Percentiles rank a stretch among this genome's conserved stretches.
Conservation (phyloP, 2,888 invertebrate genomes). For the Myopa testacea region DNA sequence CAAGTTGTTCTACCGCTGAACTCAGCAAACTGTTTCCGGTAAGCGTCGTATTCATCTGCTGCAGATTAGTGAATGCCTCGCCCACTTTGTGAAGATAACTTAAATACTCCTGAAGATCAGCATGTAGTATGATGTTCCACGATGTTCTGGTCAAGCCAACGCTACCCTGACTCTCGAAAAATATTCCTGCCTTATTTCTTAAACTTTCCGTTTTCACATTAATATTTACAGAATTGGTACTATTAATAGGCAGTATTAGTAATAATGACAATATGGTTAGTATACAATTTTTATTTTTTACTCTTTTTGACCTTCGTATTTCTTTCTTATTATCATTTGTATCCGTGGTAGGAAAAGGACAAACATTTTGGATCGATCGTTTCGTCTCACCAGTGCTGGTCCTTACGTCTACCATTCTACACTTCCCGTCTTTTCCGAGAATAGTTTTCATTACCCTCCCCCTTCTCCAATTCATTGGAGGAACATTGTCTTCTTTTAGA, state of each 20-base stretch:
- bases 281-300: slow-evolving; percentile 19
- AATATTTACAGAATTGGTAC: neutral
- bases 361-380: slow-evolving; percentile 7
- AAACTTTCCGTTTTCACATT: neutral
- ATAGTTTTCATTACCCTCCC: no score
- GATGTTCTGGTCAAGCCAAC: slow-evolving; percentile 3
- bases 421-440: no score
- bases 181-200: slow-evolving; percentile 12
- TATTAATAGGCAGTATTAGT: neutral
- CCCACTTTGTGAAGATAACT: neutral
- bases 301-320: slow-evolving; percentile 1
- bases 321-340: neutral
- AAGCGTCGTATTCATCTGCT: neutral
- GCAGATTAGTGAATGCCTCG: neutral
- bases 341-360: slow-evolving; percentile 20
- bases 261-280: neutral
- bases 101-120: slow-evolving; percentile 2
- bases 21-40: neutral
- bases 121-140: slow-evolving; percentile 9
- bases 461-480: no score
- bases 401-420: no score
- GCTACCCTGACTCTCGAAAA: slow-evolving; percentile 13
- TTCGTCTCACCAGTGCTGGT: no score
- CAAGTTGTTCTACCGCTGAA: neutral
- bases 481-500: no score